Percentiles rank a stretch among this genome's conserved stretches.
These are phyloP conservation scores for Iselma pallidipennis DNA, from an alignment of 2,888 invertebrate species.

Conservation along the genomic window DNA sequence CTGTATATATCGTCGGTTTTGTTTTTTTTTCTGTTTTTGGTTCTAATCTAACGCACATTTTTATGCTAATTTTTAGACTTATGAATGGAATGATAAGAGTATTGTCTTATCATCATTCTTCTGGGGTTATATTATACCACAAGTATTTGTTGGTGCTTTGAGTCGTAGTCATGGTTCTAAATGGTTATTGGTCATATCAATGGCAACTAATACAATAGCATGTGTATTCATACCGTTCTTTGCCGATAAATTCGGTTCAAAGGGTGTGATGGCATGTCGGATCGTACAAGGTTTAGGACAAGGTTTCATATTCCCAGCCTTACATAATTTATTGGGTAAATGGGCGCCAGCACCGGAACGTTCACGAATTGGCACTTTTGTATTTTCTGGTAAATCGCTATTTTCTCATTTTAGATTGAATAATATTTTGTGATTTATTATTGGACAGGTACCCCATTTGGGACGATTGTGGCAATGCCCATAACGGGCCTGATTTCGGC, in stretches of 20 bases:
- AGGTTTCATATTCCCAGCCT: slow-evolving; percentile 70
- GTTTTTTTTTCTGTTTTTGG: neutral
- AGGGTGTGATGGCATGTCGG: slow-evolving; percentile 65
- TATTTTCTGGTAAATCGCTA: slow-evolving; percentile 59
- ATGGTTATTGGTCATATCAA: slow-evolving; percentile 61
- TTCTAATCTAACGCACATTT: neutral
- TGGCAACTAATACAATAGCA: slow-evolving; percentile 63
- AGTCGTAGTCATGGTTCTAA: slow-evolving; percentile 75
- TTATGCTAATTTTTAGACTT: slow-evolving; percentile 9
- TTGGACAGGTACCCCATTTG: slow-evolving; percentile 72
- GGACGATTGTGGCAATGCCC: slow-evolving; percentile 69
- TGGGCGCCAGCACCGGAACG: slow-evolving; percentile 75
- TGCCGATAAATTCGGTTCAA: slow-evolving; percentile 65
- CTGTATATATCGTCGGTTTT: neutral
- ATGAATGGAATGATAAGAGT: slow-evolving; percentile 24
- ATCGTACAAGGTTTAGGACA: slow-evolving; percentile 73
- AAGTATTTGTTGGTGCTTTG: slow-evolving; percentile 69
- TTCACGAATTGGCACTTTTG: slow-evolving; percentile 67
- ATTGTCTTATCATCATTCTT: slow-evolving; percentile 74
- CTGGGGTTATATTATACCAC: slow-evolving; percentile 74
- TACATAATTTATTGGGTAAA: slow-evolving; percentile 73
- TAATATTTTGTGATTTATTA: slow-evolving; percentile 27
- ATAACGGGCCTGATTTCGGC: slow-evolving; percentile 9
- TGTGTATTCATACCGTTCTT: slow-evolving; percentile 69
- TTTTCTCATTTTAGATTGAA: slow-evolving; percentile 39